Evolutionary conservation across 2,888 invertebrate genomes (phyloP), one percentile per base, ranked within the genome.

Genomic region (Escarpia spicata): DNA sequence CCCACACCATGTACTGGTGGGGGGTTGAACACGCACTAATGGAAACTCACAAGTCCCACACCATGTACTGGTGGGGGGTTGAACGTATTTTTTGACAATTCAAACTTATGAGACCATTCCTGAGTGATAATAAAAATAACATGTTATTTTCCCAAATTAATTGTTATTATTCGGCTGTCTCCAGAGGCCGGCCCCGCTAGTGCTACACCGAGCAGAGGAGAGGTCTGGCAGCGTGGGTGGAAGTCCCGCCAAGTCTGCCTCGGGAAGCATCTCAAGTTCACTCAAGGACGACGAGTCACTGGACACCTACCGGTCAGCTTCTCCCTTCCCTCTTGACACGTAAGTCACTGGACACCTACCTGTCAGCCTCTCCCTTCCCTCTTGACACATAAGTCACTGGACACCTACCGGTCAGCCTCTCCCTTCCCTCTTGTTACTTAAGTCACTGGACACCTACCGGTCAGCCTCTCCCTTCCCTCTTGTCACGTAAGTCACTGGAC

Each of bases 351-450:
- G 37, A 37, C 37, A 37, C 37, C 37, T 37, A 91, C 60, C 26
- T 92, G 45, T 93, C 93, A 26, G 93, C 94, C 19, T 95, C 95
- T 91, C 95, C 95, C 60, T 95, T 95, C 93, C 94, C 94, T 89
- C 93, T 95, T 37, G 95, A 95, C 93, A 95, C 95, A 95, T 52
- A 52, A 52, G 52, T 60, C 37, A 37, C 37, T 37, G 37, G 37
- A 37, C 37, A 37, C 37, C 37, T 37, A 91, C 44, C 26, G 93
- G 45, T 93, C 93, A 26, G 93, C 94, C 19, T 95, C 95, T 91
- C 95, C 95, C 60, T 95, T 95, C 93, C 94, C 94, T 89, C 93
- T 95, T 37, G 95, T 95, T 93, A 95, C 95, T 95, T 52, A 52
- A 52, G 52, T 52, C 52, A 52, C 52, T 52, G 52, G 52, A 52